phyloP scores from a whole-genome alignment of 2,888 invertebrate species.

The Pseudoips prasinana region DNA sequence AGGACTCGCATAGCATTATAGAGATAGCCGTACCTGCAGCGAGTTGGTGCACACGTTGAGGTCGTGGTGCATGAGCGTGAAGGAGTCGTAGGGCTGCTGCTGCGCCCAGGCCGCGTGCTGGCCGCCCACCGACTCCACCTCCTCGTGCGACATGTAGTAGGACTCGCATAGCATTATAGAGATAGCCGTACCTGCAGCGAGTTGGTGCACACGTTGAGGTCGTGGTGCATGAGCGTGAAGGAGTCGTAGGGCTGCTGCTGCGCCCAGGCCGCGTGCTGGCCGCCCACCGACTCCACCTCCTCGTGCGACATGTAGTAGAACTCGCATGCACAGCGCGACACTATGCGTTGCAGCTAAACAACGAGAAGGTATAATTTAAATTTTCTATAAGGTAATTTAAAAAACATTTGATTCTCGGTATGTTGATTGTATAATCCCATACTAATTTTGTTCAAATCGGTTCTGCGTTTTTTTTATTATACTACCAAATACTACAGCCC shows the following conservation, averaged over 20 bases:
- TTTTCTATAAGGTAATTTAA: no score
- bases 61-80: conserved; percentile 99
- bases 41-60: conserved; percentile 99
- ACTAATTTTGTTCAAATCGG: no score
- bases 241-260: conserved; percentile 94
- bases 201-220: conserved; percentile 98
- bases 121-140: conserved; percentile 78
- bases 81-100: conserved; percentile 94
- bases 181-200: conserved; percentile 85
- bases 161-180: conserved; percentile 80
- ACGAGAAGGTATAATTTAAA: no score
- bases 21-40: conserved; percentile 81
- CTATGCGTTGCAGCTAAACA: conserved; percentile 96
- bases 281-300: conserved; percentile 82
- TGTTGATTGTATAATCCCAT: no score
- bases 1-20: conserved; percentile 90
- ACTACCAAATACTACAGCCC: no score
- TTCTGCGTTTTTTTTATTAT: no score
- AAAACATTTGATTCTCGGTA: no score
- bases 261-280: conserved; percentile 84
- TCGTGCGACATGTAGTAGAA: conserved; percentile 98
- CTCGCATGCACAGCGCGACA: conserved; percentile 98
- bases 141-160: conserved; percentile 97
- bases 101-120: conserved; percentile 86
- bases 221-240: conserved; percentile 98